Evolutionary conservation across 2,888 invertebrate genomes (phyloP), one percentile per base, ranked within the genome.

Genomic region (Xestia sexstrigata): DNA sequence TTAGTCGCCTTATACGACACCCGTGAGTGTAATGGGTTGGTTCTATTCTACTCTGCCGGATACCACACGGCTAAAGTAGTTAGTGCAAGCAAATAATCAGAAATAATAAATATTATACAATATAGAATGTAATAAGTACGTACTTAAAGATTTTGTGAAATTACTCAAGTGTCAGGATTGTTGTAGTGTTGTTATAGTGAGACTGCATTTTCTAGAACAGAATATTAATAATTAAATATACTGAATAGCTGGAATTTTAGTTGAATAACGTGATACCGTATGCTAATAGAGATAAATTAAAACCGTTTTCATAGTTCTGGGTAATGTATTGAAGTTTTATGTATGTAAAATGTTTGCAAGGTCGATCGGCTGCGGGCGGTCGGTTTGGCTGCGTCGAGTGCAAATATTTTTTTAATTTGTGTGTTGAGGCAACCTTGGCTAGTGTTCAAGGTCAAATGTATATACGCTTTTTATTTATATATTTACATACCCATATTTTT

Each of bases 261-360:
- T 67, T 63, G 30, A 62, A 58, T 71, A 45, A 47, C 26, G 35
- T 62, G 39, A 60, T 72, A 78, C 8, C 70, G 3, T 70, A 76
- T 65, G 42, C 23, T 47, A 60, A 69, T 78, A 42, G 3, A 8
- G 26, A 65, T 2, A 26, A 78, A 72, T 52, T 52, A n/a, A 60
- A 69, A 65, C 23, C 17, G 15, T 58, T 26, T 58, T 58, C 58
- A 58, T 58, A 26, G 26, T 58, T 30, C 42, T 26, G 30, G 52
- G 3, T 70, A 66, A 73, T 73, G 11, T 73, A 73, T 63, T 49
- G n/a, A 20, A 55, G 17, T 70, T 35, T 49, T 84, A 49, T 26
- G 26, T 73, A 26, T 73, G 35, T 70, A 49, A 66, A 70, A 79
- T 55, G 8, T 39, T 58, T 1, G 8, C 55, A 42, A 81, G 65